Evolutionary conservation across 2,888 invertebrate genomes (phyloP).

Genomic region (Coenonympha glycerion): DNA sequence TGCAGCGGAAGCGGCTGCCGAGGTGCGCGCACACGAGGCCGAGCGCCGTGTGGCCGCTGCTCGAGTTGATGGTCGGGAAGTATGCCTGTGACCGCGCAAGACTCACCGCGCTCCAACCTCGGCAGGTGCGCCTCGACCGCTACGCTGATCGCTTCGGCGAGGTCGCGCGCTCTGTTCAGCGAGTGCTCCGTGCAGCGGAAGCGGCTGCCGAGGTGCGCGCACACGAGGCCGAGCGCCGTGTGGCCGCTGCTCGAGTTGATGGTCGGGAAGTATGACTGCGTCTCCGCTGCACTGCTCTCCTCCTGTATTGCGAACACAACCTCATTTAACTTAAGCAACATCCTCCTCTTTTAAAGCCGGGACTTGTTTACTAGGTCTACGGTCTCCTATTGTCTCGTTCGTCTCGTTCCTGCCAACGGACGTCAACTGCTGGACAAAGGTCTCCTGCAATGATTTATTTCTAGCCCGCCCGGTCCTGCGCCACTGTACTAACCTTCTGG

Average conservation of each 20-base stretch:
- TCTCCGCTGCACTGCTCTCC: conserved; percentile 45
- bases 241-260: conserved; percentile 50
- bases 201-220: conserved; percentile 40
- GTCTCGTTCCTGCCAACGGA: too few relatives aligned
- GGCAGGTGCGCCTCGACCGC: conserved; percentile 34
- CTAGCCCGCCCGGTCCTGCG: too few relatives aligned
- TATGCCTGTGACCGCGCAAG: conserved; percentile 32
- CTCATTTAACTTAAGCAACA: too few relatives aligned
- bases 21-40: conserved; percentile 44
- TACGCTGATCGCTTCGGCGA: conserved; percentile 31
- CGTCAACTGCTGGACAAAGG: too few relatives aligned
- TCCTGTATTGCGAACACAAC: conserved; percentile 35
- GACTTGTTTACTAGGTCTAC: too few relatives aligned
- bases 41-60: conserved; percentile 45
- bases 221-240: conserved; percentile 39
- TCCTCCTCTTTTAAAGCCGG: too few relatives aligned
- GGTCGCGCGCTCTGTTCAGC: conserved; percentile 44
- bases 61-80: conserved; percentile 48
- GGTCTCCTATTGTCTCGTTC: too few relatives aligned
- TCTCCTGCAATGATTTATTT: too few relatives aligned
- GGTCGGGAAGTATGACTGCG: conserved; percentile 42
- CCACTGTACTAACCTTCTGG: too few relatives aligned
- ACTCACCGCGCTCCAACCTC: conserved; percentile 48
- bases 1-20: conserved; percentile 30
- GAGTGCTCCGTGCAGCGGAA: conserved; percentile 41